A percentile compares a stretch with the other conserved stretches of the same genome.
Evolutionary conservation across 2,113 vertebrate species (phyloP).

Genomic region (Cyprinodon tularosa): DNA sequence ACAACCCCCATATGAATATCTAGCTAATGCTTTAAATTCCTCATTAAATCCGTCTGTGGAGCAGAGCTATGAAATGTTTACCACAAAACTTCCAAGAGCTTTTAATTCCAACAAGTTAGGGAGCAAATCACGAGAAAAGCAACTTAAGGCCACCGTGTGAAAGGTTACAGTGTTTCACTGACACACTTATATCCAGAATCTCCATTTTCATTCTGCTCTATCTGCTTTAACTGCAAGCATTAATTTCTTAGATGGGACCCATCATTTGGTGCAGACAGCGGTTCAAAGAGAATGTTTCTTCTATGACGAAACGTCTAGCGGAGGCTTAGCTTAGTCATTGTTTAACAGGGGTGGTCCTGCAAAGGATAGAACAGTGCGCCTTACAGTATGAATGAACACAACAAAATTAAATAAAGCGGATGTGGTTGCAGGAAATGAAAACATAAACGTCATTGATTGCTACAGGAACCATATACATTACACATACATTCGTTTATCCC

Average conservation of each 20-base stretch:
- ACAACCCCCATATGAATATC: conserved; percentile 51
- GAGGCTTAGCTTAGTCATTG: conserved; percentile 58
- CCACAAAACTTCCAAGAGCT: conserved; percentile 39
- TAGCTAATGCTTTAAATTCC: conserved; percentile 53
- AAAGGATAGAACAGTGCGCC: conserved; percentile 5
- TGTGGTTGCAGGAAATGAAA: not conserved
- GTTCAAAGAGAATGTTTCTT: conserved; percentile 60
- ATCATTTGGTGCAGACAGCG: conserved; percentile 62
- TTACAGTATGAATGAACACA: conserved; percentile 29
- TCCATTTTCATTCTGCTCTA: conserved; percentile 56
- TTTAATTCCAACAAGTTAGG: conserved; percentile 34
- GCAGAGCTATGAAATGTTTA: conserved; percentile 28
- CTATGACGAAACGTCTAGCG: conserved; percentile 49
- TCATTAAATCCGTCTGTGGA: conserved; percentile 53
- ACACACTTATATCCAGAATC: conserved; percentile 61
- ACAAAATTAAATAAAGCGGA: conserved; percentile 10
- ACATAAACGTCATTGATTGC: not conserved
- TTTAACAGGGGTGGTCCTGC: conserved; percentile 43
- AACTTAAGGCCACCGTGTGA: conserved; percentile 60
- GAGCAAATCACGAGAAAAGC: conserved; percentile 51
- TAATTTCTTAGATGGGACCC: conserved; percentile 47
- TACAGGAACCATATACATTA: not conserved
- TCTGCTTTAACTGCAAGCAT: conserved; percentile 52
- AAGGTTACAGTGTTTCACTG: conserved; percentile 57
- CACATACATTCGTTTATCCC: not conserved